Base-by-base conservation (phyloP, 2,113 vertebrate species). In the Oryzias woworae region DNA sequence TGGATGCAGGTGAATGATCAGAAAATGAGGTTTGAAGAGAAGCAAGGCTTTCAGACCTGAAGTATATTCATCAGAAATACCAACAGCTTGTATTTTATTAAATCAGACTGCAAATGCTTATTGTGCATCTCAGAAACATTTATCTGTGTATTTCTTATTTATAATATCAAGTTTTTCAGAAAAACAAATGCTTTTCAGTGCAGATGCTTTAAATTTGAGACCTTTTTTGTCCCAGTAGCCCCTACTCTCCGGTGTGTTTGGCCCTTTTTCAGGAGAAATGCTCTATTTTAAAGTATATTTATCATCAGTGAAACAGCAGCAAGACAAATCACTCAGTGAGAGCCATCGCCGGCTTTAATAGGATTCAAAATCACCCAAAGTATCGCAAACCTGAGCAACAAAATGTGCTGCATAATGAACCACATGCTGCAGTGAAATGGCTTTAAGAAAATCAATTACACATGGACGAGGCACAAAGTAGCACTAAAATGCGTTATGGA, bases 401-500 rank as follows among this genome's bases (percentile, higher is more conserved):
- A 80, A 86, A 84, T 61, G 78, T 62, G 59, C 67, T 58, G 68
- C 80, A 85, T 88, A 88, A 87, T 88, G 86, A 88, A 78, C 64
- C 75, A 57, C 82, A 80, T 65, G 69, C 49, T 73, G 78, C 80
- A 62, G 71, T 45, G 71, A 76, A 84, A 86, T 77, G 81, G 82
- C 71, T 87, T 79, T 77, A 69, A 82, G 82, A 78, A 85, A 87
- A 89, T 88, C 84, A 85, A 87, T 89, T 87, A 73, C 79, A 84
- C 78, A 80, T 73, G 75, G 78, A 68, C 56, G 22, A 14, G 66
- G 67, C 60, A 70, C 71, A 75, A 76, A 84, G 75, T 71, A 82
- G 76, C 69, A 53, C 7, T 10, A 31, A 75, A 79, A 81, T 79
- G 78, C 53, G 71, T 77, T 80, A 66, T 80, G 75, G 84, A 83